phyloP scores from a whole-genome alignment of 1,140 invertebrate genomes.

The Monochamus saltuarius region DNA sequence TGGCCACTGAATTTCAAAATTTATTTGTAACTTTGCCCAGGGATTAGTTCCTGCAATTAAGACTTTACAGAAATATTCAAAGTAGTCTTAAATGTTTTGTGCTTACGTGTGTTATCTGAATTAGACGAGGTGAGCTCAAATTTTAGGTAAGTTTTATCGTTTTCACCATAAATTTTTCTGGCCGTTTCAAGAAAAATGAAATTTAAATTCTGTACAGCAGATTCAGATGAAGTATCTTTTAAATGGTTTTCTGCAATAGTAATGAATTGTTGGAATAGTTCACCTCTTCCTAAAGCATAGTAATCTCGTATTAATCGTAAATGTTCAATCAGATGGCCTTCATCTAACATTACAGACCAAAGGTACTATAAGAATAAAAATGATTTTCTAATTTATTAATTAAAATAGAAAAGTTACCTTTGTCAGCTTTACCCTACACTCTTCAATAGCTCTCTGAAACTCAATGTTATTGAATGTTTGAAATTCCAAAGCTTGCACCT shows the following conservation, averaged over 20 bases:
- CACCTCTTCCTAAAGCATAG: conserved; percentile 72
- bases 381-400: not conserved
- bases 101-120: conserved; percentile 33
- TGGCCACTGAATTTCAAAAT: conserved; percentile 83
- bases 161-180: conserved; percentile 63
- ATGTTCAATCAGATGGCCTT: conserved; percentile 70
- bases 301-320: conserved; percentile 74
- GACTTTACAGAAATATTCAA: conserved; percentile 1
- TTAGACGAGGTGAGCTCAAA: conserved; percentile 53
- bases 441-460: conserved; percentile 66
- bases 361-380: conserved; percentile 57
- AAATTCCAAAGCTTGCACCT: conserved; percentile 52
- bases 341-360: conserved; percentile 71
- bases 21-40: conserved; percentile 60
- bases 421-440: conserved; percentile 72
- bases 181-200: conserved; percentile 60
- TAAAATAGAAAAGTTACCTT: conserved; percentile 48
- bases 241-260: conserved; percentile 51
- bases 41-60: conserved; percentile 32
- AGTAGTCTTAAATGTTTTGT: not conserved
- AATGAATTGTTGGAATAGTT: conserved; percentile 74
- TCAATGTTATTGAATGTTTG: conserved; percentile 56
- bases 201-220: conserved; percentile 58
- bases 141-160: conserved; percentile 58
- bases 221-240: conserved; percentile 53